Evolutionary conservation across 1,140 invertebrate genomes (phyloP).

Genomic region (Trachelipus rathkii): DNA sequence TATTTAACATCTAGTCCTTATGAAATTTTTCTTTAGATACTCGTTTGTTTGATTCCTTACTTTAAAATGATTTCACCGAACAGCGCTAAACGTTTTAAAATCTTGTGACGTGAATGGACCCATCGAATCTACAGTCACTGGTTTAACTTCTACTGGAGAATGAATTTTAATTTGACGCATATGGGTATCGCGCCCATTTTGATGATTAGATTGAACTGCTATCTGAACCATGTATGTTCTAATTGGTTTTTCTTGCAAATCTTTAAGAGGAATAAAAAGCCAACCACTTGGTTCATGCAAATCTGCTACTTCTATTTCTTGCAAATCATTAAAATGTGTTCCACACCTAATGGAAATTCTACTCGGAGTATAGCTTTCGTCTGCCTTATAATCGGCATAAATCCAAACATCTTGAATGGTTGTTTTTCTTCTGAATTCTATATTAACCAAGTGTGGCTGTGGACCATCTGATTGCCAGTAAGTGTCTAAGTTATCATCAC

Average conservation of each 20-base stretch:
- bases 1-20: too few species aligned
- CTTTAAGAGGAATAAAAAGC: conserved; percentile 88
- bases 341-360: conserved; percentile 91
- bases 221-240: conserved; percentile 95
- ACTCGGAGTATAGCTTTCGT: conserved; percentile 95
- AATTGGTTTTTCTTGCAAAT: conserved; percentile 79
- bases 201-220: conserved; percentile 95
- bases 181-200: conserved; percentile 96
- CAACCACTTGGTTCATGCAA: conserved; percentile 91
- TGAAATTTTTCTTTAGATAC: too few species aligned
- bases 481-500: conserved; percentile 91
- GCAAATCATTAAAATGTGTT: conserved; percentile 95
- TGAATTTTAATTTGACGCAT: conserved; percentile 95
- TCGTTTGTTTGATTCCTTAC: too few species aligned
- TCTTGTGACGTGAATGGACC: conserved; percentile 59
- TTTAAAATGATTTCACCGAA: neutral
- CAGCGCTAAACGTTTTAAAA: conserved; percentile 31
- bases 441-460: conserved; percentile 94
- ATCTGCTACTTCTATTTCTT: conserved; percentile 92
- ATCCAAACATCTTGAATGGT: conserved; percentile 92
- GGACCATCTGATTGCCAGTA: conserved; percentile 99
- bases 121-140: conserved; percentile 66
- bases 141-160: conserved; percentile 77
- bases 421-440: conserved; percentile 94
- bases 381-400: conserved; percentile 95